A percentile compares a stretch with the other conserved stretches of the same genome.
Conservation (phyloP, 1,140 invertebrate species). For the Dolichoris vasculosae region DNA sequence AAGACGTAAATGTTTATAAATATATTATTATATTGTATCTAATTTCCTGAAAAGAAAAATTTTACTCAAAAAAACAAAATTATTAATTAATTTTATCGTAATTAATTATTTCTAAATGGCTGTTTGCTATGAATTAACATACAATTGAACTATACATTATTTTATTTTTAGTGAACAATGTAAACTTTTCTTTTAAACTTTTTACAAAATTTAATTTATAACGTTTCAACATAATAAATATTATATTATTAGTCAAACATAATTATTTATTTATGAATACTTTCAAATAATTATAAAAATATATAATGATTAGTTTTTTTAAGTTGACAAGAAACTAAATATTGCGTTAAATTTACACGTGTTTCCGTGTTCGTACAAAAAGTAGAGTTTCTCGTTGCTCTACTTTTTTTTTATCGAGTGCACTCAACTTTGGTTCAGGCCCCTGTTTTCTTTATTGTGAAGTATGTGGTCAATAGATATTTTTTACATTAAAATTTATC, state of each 20-base stretch:
- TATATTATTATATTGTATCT: not conserved
- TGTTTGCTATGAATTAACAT: not conserved
- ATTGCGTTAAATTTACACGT: not conserved
- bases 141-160: constrained; percentile 2
- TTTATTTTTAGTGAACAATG: not conserved
- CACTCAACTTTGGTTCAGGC: constrained; percentile 14
- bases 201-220: not conserved
- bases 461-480: not conserved
- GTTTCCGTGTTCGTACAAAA: constrained; percentile 2
- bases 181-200: not conserved
- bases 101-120: not conserved
- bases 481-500: not conserved
- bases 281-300: not conserved
- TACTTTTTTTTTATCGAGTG: constrained; percentile 13
- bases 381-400: constrained; percentile 10
- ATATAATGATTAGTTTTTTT: not conserved
- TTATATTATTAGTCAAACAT: not conserved
- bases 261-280: not conserved
- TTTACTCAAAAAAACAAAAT: constrained; percentile 11
- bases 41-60: not conserved
- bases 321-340: not conserved
- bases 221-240: not conserved
- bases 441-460: not conserved
- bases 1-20: not conserved
- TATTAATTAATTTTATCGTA: not conserved